Percentiles rank a stretch among this genome's conserved stretches.
These are phyloP conservation scores for Potamarius usumacintae DNA, from an alignment of 2,113 vertebrate genomes.

Conservation along the genomic window DNA sequence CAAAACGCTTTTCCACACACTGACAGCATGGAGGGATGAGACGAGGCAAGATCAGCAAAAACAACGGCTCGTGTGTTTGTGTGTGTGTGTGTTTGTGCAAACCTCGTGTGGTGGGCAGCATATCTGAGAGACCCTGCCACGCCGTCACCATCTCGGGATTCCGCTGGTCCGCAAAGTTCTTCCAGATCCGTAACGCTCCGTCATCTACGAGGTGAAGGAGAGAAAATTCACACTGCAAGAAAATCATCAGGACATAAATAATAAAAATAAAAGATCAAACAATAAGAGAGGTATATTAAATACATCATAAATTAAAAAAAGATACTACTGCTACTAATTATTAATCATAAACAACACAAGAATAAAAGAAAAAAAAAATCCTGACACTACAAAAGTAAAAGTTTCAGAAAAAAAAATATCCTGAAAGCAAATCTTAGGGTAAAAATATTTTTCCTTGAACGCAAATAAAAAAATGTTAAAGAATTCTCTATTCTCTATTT, in stretches of 20 bases:
- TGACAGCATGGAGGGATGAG: constrained; percentile 53
- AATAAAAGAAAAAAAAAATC: neutral
- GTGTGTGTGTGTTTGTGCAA: constrained; percentile 22
- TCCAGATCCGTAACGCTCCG: constrained; percentile 94
- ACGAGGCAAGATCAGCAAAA: constrained; percentile 43
- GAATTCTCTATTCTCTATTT: neutral
- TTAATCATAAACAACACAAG: no score
- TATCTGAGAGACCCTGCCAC: constrained; percentile 98
- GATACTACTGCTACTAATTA: neutral
- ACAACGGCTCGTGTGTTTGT: neutral
- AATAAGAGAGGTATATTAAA: neutral
- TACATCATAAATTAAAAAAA: neutral
- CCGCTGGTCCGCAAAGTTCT: constrained; percentile 96
- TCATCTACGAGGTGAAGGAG: constrained; percentile 75
- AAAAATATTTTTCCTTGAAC: neutral
- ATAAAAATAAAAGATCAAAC: neutral
- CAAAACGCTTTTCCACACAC: constrained; percentile 40
- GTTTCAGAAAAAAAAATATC: neutral
- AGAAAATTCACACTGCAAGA: neutral
- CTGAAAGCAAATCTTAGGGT: neutral
- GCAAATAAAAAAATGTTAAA: neutral
- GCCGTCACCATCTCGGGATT: constrained; percentile 98
- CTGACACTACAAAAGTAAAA: neutral
- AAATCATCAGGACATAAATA: neutral
- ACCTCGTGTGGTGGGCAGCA: constrained; percentile 96